Evolutionary conservation across 2,888 invertebrate genomes (phyloP).

Genomic region (Tineola bisselliella): DNA sequence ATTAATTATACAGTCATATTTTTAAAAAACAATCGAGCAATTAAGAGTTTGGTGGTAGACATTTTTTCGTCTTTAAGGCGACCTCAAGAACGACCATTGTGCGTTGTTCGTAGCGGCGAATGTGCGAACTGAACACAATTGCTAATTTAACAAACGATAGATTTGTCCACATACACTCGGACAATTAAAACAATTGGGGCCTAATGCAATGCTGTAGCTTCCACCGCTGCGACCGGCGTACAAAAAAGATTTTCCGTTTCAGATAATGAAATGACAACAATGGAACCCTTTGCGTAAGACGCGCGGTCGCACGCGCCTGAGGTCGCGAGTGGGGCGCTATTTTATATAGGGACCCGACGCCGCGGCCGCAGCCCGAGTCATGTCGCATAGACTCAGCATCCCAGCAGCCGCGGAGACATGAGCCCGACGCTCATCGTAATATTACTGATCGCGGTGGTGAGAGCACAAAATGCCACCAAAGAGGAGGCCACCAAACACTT

Average conservation of each 20-base stretch:
- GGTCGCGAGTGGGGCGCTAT: conserved; percentile 57
- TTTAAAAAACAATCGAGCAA: conserved; percentile 39
- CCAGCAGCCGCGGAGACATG: conserved; percentile 39
- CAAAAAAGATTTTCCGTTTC: conserved; percentile 68
- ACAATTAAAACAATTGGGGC: conserved; percentile 62
- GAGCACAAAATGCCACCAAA: conserved; percentile 25
- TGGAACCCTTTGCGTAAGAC: conserved; percentile 52
- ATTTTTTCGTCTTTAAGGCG: conserved; percentile 14
- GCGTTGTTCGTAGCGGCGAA: not conserved
- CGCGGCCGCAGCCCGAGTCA: conserved; percentile 47
- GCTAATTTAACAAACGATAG: conserved; percentile 2
- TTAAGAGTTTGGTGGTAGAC: conserved; percentile 23
- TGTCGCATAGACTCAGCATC: conserved; percentile 43
- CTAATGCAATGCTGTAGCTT: conserved; percentile 44
- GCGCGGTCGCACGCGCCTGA: conserved; percentile 42
- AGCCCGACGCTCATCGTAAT: conserved; percentile 11
- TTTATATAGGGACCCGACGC: conserved; percentile 56
- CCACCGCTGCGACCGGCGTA: conserved; percentile 17
- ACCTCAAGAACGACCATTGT: conserved; percentile 10
- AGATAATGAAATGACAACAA: conserved; percentile 68
- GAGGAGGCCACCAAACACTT: conserved; percentile 18
- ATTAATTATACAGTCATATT: conserved; percentile 30
- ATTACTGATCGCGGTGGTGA: not conserved
- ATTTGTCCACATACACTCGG: conserved; percentile 32
- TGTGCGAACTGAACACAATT: conserved; percentile 10